Percentiles rank a stretch among this genome's conserved stretches.
phyloP scores from a whole-genome alignment of 2,888 invertebrate species.

The Aricia artaxerxes region DNA sequence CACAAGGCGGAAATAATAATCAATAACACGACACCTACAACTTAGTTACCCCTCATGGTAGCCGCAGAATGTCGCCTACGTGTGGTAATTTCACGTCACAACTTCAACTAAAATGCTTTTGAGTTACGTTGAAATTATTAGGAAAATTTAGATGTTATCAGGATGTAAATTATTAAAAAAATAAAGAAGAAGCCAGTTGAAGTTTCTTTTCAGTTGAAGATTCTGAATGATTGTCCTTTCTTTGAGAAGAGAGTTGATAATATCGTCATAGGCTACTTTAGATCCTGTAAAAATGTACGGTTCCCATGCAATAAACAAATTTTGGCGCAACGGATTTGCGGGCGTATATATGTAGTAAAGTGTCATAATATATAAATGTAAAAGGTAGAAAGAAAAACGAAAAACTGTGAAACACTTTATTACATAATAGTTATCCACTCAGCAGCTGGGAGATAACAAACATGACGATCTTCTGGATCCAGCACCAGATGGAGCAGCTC shows the following conservation, averaged over 20 bases:
- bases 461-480: conserved; percentile 77
- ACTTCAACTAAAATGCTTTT: conserved; percentile 8
- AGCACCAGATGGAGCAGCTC: conserved; percentile 75
- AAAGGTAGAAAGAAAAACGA: background rate
- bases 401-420: conserved; percentile 30
- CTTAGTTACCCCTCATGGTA: background rate
- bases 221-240: no score
- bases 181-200: background rate
- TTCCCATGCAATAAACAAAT: no score
- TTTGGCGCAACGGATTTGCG: no score
- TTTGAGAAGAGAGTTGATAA: no score
- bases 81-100: conserved; percentile 5
- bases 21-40: background rate
- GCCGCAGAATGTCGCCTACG: background rate
- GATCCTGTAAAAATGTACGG: no score
- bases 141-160: background rate
- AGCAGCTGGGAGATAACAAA: conserved; percentile 73
- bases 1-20: background rate
- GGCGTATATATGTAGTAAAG: no score
- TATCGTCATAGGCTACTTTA: no score
- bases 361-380: no score
- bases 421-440: conserved; percentile 50
- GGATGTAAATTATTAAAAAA: background rate
- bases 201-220: no score
- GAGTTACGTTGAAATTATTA: background rate